Evolutionary conservation across 64 coral and sea anemone genomes (phyloP), one percentile per base, ranked within the genome.

Genomic region (Stichodactyla mertensii): DNA sequence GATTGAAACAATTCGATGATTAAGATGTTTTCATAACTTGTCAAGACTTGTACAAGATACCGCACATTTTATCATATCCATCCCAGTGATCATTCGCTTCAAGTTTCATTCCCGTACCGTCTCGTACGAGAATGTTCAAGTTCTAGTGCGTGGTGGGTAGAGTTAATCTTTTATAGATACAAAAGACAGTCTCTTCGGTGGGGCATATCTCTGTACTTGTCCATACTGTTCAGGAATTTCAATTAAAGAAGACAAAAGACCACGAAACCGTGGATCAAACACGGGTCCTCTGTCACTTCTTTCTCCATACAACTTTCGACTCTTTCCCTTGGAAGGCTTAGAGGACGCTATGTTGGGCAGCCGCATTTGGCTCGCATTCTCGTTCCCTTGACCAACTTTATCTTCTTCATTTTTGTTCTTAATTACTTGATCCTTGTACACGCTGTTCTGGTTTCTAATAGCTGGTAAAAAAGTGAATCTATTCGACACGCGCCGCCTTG

Each of bases 151-250:
- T 26, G 2, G 24, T 23, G 27, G 7, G 69, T 31, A 31, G 10
- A 52, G 13, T 81, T 52, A 55, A 8, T 81, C 18, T 9, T 80
- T 52, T 80, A 80, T 53, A 53, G 78, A 7, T 51, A 55, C 16
- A 80, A 53, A 80, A 53, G 78, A 27, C 78, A 80, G 0, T 80
- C 82, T 85, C 54, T 56, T 86, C 28, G 89, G 89, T 7, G 89
- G 89, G 0, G 89, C 89, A 79, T 24, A 90, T 54, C 89, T 85
- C 45, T 90, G 89, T 51, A 90, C 59, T 67, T 90, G 82, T 1
- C 83, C 71, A 58, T 78, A 90, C 61, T 85, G 57, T 77, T 61
- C 70, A 19, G 57, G 57, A 55, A 74, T 86, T 4, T 54, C 58
- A 57, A 90, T 79, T 45, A 90, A 86, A 54, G 24, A 77, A 61